A percentile compares a stretch with the other conserved stretches of the same genome.
Conservation (phyloP, 2,797 vertebrate species). For the Botia almorhae region DNA sequence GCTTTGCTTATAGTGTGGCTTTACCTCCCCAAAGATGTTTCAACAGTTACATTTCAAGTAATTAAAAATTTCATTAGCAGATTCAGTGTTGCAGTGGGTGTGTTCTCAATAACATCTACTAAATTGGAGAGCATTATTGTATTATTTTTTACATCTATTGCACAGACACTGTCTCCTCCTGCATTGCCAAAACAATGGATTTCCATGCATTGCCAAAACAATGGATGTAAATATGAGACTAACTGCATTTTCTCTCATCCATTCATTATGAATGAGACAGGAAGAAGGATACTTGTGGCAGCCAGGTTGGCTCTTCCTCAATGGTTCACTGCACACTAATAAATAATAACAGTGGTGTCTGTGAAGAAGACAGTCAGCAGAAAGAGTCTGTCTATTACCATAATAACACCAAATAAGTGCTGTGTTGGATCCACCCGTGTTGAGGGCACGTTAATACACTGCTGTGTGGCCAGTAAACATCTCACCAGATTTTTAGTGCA, state of each 20-base stretch:
- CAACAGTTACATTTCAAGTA: not conserved
- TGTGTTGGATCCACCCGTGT: not conserved
- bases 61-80: not conserved
- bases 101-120: conserved; percentile 5
- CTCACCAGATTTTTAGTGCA: conserved; percentile 1
- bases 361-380: conserved; percentile 5
- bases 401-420: not conserved
- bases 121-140: not conserved
- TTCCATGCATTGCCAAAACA: not conserved
- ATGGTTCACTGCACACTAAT: conserved; percentile 33
- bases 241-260: conserved; percentile 32
- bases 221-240: conserved; percentile 27
- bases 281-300: not conserved
- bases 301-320: conserved; percentile 6
- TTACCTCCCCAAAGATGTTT: not conserved
- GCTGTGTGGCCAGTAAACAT: conserved; percentile 21
- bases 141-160: conserved; percentile 13
- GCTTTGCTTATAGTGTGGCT: not conserved
- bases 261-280: conserved; percentile 46
- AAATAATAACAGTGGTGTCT: conserved; percentile 36
- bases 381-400: not conserved
- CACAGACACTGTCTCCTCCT: not conserved
- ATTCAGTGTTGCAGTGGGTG: not conserved
- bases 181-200: conserved; percentile 10
- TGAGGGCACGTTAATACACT: conserved; percentile 17